phyloP scores from a whole-genome alignment of 2,888 invertebrate species.

The Cantharis lateralis region DNA sequence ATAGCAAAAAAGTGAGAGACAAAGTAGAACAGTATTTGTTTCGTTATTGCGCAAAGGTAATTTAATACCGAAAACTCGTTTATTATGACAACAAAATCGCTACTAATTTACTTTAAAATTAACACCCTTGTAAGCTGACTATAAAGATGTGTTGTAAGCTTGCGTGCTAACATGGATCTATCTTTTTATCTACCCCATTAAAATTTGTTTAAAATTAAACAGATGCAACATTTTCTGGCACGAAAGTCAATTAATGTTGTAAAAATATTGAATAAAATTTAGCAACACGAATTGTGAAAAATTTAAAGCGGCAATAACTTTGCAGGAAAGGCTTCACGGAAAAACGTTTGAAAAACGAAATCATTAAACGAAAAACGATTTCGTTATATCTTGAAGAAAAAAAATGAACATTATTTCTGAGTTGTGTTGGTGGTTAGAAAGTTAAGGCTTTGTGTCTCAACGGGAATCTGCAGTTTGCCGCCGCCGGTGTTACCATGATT shows the following conservation, averaged over 20 bases:
- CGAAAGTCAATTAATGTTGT: not conserved
- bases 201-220: not conserved
- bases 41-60: not conserved
- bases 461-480: conserved; percentile 15
- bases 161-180: not conserved
- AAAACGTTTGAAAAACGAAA: not conserved
- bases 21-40: not conserved
- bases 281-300: not conserved
- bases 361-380: not conserved
- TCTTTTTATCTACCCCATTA: not conserved
- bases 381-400: not conserved
- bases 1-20: not conserved
- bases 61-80: not conserved
- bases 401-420: conserved; percentile 11
- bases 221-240: not conserved
- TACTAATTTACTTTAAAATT: conserved; percentile 5
- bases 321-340: not conserved
- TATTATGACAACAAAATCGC: not conserved
- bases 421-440: conserved; percentile 12
- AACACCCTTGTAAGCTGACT: conserved; percentile 1
- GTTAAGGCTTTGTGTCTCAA: conserved; percentile 1
- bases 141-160: not conserved
- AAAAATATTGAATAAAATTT: not conserved
- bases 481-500: conserved; percentile 26
- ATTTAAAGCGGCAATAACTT: not conserved